A percentile compares a stretch with the other conserved stretches of the same genome.
These are phyloP conservation scores for Platorchestia sp. DNA, from an alignment of 1,140 invertebrate genomes.

Conservation along the genomic window DNA sequence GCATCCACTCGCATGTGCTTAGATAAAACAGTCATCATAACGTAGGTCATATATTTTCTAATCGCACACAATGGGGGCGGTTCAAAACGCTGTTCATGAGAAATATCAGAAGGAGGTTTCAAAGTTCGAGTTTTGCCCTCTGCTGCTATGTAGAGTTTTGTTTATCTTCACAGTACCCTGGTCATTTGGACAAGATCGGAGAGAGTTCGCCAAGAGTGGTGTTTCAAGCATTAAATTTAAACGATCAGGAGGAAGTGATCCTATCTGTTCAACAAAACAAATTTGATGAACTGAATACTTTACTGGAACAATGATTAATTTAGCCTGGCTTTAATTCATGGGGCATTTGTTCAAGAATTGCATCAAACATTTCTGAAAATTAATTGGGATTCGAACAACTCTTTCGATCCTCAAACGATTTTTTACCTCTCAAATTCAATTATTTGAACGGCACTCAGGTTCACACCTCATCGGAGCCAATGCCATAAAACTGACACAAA, in stretches of 20 bases:
- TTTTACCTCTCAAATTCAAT: background rate
- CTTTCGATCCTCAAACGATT: background rate
- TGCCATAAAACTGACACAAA: too few species aligned
- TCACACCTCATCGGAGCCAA: background rate
- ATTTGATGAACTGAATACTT: background rate
- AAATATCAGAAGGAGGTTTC: background rate
- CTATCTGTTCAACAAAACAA: background rate
- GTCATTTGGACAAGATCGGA: background rate
- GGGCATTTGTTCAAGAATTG: background rate
- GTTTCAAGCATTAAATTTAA: background rate
- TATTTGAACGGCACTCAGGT: background rate
- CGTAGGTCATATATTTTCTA: background rate
- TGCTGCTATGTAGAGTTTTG: background rate
- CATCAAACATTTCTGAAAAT: background rate
- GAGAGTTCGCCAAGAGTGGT: background rate
- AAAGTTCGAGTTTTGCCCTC: background rate
- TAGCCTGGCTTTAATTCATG: background rate
- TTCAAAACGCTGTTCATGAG: background rate
- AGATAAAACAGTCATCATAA: background rate
- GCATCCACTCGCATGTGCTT: background rate
- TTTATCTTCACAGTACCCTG: background rate
- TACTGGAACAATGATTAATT: background rate
- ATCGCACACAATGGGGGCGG: background rate
- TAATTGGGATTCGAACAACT: background rate
- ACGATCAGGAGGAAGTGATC: background rate